Conservation (phyloP, 1,140 invertebrate genomes). For the Latrodectus geometricus region DNA sequence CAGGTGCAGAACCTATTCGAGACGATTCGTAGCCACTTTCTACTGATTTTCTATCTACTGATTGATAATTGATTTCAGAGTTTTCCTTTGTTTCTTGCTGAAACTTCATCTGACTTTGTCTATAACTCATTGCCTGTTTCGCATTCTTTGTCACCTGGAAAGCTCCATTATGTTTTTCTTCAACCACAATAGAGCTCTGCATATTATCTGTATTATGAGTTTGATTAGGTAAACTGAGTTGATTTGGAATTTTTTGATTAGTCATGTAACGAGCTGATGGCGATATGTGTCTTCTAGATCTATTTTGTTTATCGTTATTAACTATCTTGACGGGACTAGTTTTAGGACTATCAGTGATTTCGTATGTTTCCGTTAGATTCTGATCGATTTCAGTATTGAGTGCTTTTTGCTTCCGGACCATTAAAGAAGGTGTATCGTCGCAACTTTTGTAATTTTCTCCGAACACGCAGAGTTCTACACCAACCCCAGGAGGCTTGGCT, state of each 20-base stretch:
- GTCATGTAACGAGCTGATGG: conserved; percentile 38
- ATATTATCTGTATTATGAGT: not conserved
- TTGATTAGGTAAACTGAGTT: conserved; percentile 22
- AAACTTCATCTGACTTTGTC: not conserved
- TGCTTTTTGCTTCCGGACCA: conserved; percentile 86
- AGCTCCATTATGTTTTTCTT: conserved; percentile 53
- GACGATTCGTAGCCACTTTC: not conserved
- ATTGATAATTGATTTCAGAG: not conserved
- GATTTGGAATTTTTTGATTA: conserved; percentile 12
- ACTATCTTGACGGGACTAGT: conserved; percentile 66
- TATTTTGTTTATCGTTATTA: not conserved
- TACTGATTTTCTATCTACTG: not conserved
- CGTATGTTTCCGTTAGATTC: conserved; percentile 88
- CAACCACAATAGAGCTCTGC: conserved; percentile 22
- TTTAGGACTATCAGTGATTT: conserved; percentile 82
- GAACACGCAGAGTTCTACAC: conserved; percentile 52
- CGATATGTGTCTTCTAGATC: conserved; percentile 23
- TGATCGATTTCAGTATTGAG: conserved; percentile 89
- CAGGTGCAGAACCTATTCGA: not conserved
- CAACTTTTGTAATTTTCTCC: conserved; percentile 4
- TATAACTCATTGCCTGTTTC: conserved; percentile 14
- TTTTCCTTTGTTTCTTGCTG: not conserved
- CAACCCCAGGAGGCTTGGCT: conserved; percentile 76
- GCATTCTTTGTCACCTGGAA: conserved; percentile 54
- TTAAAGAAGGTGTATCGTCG: conserved; percentile 78